Evolutionary conservation across 2,888 invertebrate species (phyloP), one percentile per base, ranked within the genome.

Genomic region (Dryocosmus kuriphilus): DNA sequence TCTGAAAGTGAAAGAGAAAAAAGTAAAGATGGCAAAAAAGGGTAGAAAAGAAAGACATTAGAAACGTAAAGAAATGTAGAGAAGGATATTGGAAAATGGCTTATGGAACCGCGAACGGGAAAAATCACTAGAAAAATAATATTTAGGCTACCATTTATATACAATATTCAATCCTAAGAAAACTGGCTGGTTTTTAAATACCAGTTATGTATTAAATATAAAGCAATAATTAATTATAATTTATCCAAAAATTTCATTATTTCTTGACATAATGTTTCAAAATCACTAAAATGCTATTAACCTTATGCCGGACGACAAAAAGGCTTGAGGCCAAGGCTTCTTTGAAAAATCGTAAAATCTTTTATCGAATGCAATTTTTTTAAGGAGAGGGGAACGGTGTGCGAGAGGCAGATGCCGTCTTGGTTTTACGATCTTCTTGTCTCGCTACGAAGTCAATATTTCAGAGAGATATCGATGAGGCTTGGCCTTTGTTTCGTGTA

Each of bases 341-440:
- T 76, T 76, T 79, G 83, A 82, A 80, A 77, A 80, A 83, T 85
- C 87, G 80, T 87, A 86, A 86, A 86, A 83, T 79, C 83, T 81
- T 84, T 84, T 86, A 86, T 87, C 84, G 79, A 78, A 74, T 77
- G 32, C 80, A 79, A n/a, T 77, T 80, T 81, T 81, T 78, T 79
- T 73, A 67, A 22, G 24, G 24, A 57, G 24, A 57, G 24, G 22
- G 24, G 14, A 41, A 79, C 75, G 74, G 63, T 73, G 77, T 75
- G 78, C 75, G 63, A 65, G 76, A 61, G 41, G 67, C 75, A 32
- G 74, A 75, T 67, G 57, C 24, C 6, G n/a, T 35, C 55, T 74
- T 57, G 63, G 80, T 81, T 80, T 83, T 83, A 81, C 83, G 81
- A 81, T 80, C 79, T 76, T 79, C 79, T 79, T 81, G 80, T 79